Evolutionary conservation across 1,140 invertebrate genomes (phyloP).

Genomic region (Drosophila leontia): DNA sequence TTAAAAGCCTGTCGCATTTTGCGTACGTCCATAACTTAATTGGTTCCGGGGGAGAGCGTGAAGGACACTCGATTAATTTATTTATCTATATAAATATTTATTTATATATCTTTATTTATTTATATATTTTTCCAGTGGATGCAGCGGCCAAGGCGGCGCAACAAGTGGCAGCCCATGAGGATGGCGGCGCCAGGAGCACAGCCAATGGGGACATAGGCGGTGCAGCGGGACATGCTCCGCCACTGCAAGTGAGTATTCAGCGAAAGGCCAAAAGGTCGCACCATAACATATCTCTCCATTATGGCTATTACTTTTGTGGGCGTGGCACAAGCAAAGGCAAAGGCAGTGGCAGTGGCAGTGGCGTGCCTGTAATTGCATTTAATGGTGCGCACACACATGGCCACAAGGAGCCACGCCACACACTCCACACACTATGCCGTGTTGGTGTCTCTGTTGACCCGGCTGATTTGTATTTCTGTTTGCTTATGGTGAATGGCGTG

Average conservation of each 20-base stretch:
- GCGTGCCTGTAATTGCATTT: conserved; percentile 77
- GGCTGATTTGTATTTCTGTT: conserved; percentile 71
- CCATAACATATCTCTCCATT: conserved; percentile 27
- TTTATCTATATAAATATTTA: background rate
- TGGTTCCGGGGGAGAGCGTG: conserved; percentile 1
- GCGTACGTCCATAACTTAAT: conserved; percentile 24
- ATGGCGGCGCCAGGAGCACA: conserved; percentile 56
- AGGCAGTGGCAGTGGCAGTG: background rate
- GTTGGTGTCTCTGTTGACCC: conserved; percentile 38
- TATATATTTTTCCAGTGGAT: conserved; percentile 66
- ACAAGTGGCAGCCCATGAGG: conserved; percentile 73
- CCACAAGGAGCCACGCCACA: background rate
- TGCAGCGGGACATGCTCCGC: conserved; percentile 85
- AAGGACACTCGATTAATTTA: conserved; percentile 5
- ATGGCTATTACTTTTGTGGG: conserved; percentile 29
- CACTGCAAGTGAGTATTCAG: conserved; percentile 87
- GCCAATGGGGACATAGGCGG: conserved; percentile 87
- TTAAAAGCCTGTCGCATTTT: conserved; percentile 34
- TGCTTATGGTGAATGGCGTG: conserved; percentile 1
- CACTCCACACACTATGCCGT: background rate
- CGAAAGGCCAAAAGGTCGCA: conserved; percentile 5
- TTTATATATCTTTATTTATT: background rate
- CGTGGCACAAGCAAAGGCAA: conserved; percentile 1
- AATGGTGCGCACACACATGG: conserved; percentile 49
- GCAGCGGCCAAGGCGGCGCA: conserved; percentile 61